A percentile compares a stretch with the other conserved stretches of the same genome.
Conservation (phyloP, 2,888 invertebrate species). For the Pherbina coryleti region DNA sequence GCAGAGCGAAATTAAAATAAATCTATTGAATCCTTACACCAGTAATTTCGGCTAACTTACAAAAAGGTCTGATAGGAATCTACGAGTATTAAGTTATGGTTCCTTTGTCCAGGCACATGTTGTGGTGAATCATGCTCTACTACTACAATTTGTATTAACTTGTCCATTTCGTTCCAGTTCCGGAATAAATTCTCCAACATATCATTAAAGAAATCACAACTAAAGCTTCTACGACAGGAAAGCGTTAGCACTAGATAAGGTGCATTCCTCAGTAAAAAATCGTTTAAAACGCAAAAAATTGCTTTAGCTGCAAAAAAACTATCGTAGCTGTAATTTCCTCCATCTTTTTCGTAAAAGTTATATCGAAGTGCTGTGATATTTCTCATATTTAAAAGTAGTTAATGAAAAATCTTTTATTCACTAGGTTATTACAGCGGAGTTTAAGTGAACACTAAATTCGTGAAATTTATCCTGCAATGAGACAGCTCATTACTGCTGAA, state of each 20-base stretch:
- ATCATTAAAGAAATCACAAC: conserved; percentile 58
- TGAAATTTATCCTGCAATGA: no score
- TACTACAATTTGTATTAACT: conserved; percentile 55
- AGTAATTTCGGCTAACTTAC: conserved; percentile 41
- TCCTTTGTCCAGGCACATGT: conserved; percentile 23
- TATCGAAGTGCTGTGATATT: conserved; percentile 52
- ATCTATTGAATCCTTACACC: no score
- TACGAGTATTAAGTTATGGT: conserved; percentile 43
- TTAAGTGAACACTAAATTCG: no score
- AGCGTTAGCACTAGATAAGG: conserved; percentile 55
- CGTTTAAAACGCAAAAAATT: conserved; percentile 54
- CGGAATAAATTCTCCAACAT: conserved; percentile 54
- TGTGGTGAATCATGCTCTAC: conserved; percentile 37
- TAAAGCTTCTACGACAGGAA: conserved; percentile 51
- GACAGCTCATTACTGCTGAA: no score
- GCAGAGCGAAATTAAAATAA: neutral
- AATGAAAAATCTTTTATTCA: no score
- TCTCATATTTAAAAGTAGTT: conserved; percentile 48
- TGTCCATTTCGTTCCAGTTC: conserved; percentile 48
- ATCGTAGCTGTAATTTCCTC: conserved; percentile 52
- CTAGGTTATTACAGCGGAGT: no score
- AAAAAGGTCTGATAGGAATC: conserved; percentile 47
- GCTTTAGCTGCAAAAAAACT: conserved; percentile 55
- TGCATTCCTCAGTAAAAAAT: conserved; percentile 52
- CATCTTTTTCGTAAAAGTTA: conserved; percentile 51